Percentiles rank a stretch among this genome's conserved stretches.
phyloP scores from a whole-genome alignment of 2,888 invertebrate species.

The Tachystola acroxantha region DNA sequence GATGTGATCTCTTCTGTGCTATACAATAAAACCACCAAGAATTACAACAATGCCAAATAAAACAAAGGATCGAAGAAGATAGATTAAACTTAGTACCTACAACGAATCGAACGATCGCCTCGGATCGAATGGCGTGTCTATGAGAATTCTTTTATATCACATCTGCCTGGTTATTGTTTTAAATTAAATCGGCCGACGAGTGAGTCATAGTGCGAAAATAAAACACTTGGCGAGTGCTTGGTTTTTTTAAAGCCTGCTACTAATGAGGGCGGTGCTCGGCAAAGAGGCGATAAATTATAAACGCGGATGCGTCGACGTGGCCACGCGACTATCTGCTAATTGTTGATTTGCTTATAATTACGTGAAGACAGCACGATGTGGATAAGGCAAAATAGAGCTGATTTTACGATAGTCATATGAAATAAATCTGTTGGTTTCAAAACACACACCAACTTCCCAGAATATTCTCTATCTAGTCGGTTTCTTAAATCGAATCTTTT shows the following conservation, averaged over 20 bases:
- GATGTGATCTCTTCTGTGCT: too few species aligned
- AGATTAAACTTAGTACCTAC: too few species aligned
- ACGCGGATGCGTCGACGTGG: constrained; percentile 43
- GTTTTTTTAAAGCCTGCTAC: constrained; percentile 39
- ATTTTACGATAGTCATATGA: neutral
- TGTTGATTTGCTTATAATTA: constrained; percentile 25
- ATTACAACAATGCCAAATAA: too few species aligned
- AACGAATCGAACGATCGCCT: neutral
- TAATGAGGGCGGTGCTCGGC: constrained; percentile 53
- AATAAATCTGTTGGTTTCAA: neutral
- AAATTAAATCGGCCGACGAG: constrained; percentile 22
- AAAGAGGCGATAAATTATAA: constrained; percentile 41
- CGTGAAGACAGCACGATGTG: neutral
- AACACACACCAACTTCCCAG: too few species aligned
- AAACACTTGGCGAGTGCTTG: constrained; percentile 21
- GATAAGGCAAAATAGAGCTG: too few species aligned
- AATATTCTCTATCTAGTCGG: too few species aligned
- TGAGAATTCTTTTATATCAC: neutral
- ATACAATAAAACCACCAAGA: too few species aligned
- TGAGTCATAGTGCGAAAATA: constrained; percentile 48
- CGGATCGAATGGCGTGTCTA: neutral
- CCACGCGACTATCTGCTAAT: constrained; percentile 39
- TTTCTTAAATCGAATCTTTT: too few species aligned
- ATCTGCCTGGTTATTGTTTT: constrained; percentile 25
- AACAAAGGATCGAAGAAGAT: too few species aligned